These are phyloP conservation scores for Alosa alosa DNA, from an alignment of 2,113 vertebrate genomes.

Conservation along the genomic window DNA sequence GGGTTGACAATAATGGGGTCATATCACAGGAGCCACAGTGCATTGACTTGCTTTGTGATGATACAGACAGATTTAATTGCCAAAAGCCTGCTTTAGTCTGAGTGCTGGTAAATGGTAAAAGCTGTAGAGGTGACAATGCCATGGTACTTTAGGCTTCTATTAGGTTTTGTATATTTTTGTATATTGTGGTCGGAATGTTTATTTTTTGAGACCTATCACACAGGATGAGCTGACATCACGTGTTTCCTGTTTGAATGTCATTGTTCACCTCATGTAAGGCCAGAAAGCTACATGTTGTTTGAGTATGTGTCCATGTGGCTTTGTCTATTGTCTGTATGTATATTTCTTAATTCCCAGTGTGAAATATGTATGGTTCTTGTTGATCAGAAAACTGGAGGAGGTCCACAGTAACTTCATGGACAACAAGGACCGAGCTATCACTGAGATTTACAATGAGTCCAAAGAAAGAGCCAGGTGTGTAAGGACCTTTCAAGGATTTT, in stretches of 20 bases:
- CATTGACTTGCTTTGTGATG: background rate
- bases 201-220: background rate
- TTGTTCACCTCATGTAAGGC: background rate
- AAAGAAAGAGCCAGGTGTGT: slow-evolving; percentile 80
- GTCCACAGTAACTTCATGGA: slow-evolving; percentile 80
- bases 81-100: background rate
- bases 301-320: background rate
- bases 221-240: background rate
- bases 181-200: background rate
- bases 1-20: slow-evolving; percentile 24
- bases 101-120: background rate
- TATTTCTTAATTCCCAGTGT: background rate
- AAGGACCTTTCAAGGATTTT: background rate
- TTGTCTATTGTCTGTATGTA: background rate
- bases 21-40: background rate
- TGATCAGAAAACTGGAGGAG: slow-evolving; percentile 77
- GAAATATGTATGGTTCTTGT: slow-evolving; percentile 12
- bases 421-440: slow-evolving; percentile 78
- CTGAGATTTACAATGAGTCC: slow-evolving; percentile 79
- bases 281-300: background rate
- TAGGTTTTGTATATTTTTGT: background rate
- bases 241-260: background rate
- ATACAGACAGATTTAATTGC: background rate
- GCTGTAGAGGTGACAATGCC: background rate
- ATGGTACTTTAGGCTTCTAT: background rate